A percentile compares a stretch with the other conserved stretches of the same genome.
phyloP scores from a whole-genome alignment of 2,113 vertebrate genomes.

The Shinisaurus crocodilurus region DNA sequence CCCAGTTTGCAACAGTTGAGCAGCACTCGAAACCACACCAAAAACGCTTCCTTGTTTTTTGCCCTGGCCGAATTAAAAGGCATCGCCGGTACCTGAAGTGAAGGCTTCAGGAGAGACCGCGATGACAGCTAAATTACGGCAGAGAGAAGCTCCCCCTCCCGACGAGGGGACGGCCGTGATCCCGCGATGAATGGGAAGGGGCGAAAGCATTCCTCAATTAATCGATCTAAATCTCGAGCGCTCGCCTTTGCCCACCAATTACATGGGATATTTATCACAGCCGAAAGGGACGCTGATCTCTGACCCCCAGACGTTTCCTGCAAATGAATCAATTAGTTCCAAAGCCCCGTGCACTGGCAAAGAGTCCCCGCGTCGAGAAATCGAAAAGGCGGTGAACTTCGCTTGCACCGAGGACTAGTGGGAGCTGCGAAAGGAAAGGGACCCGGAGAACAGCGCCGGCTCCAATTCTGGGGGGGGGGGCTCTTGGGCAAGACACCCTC shows the following conservation, averaged over 20 bases:
- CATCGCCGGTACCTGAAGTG: slow-evolving; percentile 48
- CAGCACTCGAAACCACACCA: no score
- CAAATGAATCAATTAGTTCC: slow-evolving; percentile 55
- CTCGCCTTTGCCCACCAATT: slow-evolving; percentile 51
- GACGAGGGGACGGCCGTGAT: slow-evolving; percentile 34
- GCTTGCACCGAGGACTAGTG: neutral
- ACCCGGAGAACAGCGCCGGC: neutral
- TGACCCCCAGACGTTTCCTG: slow-evolving; percentile 46
- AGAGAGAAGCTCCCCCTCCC: slow-evolving; percentile 49
- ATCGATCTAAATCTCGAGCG: slow-evolving; percentile 62
- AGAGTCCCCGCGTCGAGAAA: neutral
- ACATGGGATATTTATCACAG: slow-evolving; percentile 49
- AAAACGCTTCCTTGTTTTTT: neutral
- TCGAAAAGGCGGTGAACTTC: neutral
- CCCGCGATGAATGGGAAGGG: neutral
- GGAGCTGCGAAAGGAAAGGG: neutral
- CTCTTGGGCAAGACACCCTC: no score
- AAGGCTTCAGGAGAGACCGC: slow-evolving; percentile 38
- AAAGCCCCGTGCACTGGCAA: slow-evolving; percentile 26
- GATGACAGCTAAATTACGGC: slow-evolving; percentile 55
- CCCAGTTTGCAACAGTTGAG: neutral
- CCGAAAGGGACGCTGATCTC: slow-evolving; percentile 46
- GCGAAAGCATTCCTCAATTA: slow-evolving; percentile 40
- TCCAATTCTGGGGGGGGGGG: no score
- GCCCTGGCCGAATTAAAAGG: slow-evolving; percentile 40